Evolutionary conservation across 2,888 invertebrate genomes (phyloP).

Genomic region (Eupithecia inturbata): DNA sequence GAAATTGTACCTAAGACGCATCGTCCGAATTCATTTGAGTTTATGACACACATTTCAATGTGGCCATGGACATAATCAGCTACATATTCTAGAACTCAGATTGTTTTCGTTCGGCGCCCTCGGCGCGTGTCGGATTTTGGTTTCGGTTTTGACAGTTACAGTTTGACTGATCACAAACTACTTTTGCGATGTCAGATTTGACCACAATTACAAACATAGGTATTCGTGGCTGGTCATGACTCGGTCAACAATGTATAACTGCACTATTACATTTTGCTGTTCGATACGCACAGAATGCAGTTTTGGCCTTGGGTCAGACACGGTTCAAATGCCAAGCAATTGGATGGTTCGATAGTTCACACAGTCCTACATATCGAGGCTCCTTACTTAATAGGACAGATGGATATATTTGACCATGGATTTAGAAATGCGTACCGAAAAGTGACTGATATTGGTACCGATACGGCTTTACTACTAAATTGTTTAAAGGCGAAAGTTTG

Average conservation of each 20-base stretch:
- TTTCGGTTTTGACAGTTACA: no score
- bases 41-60: no score
- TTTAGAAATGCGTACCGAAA: neutral
- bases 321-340: slow-evolving; percentile 59
- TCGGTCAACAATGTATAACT: neutral
- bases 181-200: neutral
- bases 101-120: no score
- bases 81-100: no score
- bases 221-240: neutral
- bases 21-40: no score
- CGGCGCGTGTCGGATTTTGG: neutral
- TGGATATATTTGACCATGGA: neutral
- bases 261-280: slow-evolving; percentile 9
- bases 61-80: no score
- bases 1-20: no score
- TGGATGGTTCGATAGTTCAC: slow-evolving; percentile 26
- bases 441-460: neutral
- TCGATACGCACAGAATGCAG: slow-evolving; percentile 49
- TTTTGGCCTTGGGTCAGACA: slow-evolving; percentile 49
- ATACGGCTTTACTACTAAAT: neutral
- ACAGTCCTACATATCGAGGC: neutral
- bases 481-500: no score
- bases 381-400: neutral
- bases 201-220: neutral
- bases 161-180: neutral